These are phyloP conservation scores for Ecliptopera silaceata DNA, from an alignment of 2,888 invertebrate species.

Conservation along the genomic window DNA sequence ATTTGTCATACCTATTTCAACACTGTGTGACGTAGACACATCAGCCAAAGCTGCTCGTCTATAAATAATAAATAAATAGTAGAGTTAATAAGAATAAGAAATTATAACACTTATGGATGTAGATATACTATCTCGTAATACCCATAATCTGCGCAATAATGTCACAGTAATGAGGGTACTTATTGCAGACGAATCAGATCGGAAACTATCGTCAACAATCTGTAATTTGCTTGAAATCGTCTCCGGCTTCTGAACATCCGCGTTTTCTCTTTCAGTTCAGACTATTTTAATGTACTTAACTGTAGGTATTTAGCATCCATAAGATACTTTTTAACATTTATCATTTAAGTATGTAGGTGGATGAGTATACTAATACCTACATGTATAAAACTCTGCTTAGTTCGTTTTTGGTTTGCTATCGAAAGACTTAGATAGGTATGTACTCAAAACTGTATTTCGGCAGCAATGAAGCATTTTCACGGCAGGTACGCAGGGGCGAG, in stretches of 20 bases:
- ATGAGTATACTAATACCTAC: background rate
- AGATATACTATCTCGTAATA: conserved; percentile 21
- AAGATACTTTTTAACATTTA: background rate
- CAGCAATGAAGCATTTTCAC: conserved; percentile 43
- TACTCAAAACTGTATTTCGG: background rate
- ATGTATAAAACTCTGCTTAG: background rate
- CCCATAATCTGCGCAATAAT: conserved; percentile 37
- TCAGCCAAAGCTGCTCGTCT: no score
- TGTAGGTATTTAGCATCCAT: background rate
- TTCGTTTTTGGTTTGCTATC: no score
- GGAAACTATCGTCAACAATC: conserved; percentile 42
- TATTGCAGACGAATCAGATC: conserved; percentile 43
- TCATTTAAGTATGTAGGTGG: background rate
- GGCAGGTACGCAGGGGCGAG: conserved; percentile 63
- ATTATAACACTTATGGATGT: conserved; percentile 1
- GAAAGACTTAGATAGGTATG: no score
- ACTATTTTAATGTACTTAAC: background rate
- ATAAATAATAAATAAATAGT: background rate
- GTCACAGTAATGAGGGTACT: conserved; percentile 19
- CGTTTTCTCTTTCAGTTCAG: conserved; percentile 17
- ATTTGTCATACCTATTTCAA: no score
- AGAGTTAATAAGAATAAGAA: no score
- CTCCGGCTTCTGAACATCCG: conserved; percentile 20
- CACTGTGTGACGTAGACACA: no score
- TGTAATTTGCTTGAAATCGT: conserved; percentile 38